phyloP scores from a whole-genome alignment of 2,113 vertebrate species.

The Galeopterus variegatus region DNA sequence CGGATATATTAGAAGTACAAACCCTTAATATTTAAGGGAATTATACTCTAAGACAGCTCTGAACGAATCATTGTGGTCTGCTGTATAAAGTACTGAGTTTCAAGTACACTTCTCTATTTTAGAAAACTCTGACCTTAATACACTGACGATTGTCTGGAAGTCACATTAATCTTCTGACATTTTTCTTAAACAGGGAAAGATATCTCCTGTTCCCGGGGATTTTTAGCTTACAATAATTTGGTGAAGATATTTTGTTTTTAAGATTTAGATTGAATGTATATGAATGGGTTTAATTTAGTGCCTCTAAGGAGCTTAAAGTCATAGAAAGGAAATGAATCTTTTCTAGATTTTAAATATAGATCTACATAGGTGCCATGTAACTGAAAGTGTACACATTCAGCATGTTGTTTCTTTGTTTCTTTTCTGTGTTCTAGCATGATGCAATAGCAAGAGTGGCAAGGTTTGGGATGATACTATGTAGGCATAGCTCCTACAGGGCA shows the following conservation, averaged over 20 bases:
- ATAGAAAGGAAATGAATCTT: background rate
- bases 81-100: background rate
- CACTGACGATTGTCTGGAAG: background rate
- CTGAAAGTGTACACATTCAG: background rate
- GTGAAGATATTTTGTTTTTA: constrained; percentile 35
- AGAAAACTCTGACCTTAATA: background rate
- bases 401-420: background rate
- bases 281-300: constrained; percentile 26
- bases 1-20: background rate
- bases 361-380: background rate
- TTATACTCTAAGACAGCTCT: background rate
- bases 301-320: background rate
- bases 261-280: constrained; percentile 6
- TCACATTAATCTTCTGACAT: constrained; percentile 27
- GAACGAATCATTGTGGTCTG: background rate
- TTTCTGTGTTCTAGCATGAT: background rate
- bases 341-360: background rate
- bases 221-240: constrained; percentile 43
- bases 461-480: background rate
- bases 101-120: background rate
- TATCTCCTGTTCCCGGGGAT: background rate
- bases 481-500: no score
- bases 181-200: background rate
- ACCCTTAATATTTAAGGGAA: background rate
- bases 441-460: background rate